Evolutionary conservation across 2,113 vertebrate species (phyloP).

Genomic region (Periophthalmus modestus): DNA sequence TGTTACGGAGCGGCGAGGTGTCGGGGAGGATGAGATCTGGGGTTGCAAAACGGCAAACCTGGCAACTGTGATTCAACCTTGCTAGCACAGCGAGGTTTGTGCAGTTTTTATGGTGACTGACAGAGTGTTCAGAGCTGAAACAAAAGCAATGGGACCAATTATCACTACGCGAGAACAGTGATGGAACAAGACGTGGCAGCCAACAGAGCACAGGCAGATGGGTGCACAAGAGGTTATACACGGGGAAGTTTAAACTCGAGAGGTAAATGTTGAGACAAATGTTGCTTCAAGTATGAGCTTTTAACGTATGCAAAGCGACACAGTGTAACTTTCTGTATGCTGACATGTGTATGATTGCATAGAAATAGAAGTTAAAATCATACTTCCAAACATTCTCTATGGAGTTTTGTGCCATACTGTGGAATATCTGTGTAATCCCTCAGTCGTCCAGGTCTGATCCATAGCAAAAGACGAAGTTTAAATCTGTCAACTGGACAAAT

Average conservation of each 20-base stretch:
- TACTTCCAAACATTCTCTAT: no score
- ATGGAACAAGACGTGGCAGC: conserved; percentile 7
- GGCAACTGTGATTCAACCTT: conserved; percentile 25
- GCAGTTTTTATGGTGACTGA: conserved; percentile 33
- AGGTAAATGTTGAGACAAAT: no score
- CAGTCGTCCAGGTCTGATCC: no score
- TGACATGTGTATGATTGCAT: no score
- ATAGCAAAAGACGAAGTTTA: no score
- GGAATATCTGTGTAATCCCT: no score
- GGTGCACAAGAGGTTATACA: conserved; percentile 14
- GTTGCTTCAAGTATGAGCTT: no score
- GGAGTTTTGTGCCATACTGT: no score
- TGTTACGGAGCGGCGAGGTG: conserved; percentile 8
- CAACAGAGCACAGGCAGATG: not conserved
- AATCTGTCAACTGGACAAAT: no score
- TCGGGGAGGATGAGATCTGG: conserved; percentile 44
- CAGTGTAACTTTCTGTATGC: no score
- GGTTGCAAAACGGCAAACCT: conserved; percentile 40
- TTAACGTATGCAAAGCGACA: no score
- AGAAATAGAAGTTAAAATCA: no score
- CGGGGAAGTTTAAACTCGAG: not conserved
- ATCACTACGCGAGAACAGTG: conserved; percentile 23
- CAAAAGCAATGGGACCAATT: conserved; percentile 46
- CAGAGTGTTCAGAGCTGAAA: conserved; percentile 28
- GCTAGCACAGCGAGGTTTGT: conserved; percentile 26